Conservation (phyloP, 2,797 vertebrate genomes). For the Pyrocephalus nanus region DNA sequence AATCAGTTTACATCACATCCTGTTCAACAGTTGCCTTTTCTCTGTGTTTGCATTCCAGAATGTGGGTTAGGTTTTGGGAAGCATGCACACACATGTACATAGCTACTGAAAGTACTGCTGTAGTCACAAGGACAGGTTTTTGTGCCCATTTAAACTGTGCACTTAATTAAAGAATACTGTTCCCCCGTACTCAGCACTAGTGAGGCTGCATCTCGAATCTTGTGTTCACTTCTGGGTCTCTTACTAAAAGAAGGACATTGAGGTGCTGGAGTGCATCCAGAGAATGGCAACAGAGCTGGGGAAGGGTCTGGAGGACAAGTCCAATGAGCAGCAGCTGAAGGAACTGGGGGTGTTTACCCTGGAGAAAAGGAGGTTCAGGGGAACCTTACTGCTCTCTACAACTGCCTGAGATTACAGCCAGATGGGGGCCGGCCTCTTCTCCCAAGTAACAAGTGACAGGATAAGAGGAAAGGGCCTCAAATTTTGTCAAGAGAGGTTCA, state of each 20-base stretch:
- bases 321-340: neutral
- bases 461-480: neutral
- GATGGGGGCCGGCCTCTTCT: neutral
- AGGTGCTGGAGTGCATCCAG: neutral
- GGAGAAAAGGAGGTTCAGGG: neutral
- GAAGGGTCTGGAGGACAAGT: neutral
- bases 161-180: neutral
- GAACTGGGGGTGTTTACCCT: neutral
- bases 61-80: conserved; percentile 32
- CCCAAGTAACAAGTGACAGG: neutral
- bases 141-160: neutral
- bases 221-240: neutral
- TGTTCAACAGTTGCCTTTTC: neutral
- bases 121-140: neutral
- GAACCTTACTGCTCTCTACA: neutral
- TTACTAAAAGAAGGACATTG: neutral
- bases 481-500: neutral
- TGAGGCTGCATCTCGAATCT: neutral
- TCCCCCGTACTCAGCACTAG: accelerated
- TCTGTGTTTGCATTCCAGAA: conserved; percentile 58
- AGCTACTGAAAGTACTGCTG: neutral
- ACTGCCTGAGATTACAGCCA: neutral
- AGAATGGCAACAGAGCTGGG: neutral
- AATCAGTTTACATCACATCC: neutral
- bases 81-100: neutral